Base-by-base conservation (phyloP, 2,888 invertebrate genomes). In the Zhengitettix transpicula region DNA sequence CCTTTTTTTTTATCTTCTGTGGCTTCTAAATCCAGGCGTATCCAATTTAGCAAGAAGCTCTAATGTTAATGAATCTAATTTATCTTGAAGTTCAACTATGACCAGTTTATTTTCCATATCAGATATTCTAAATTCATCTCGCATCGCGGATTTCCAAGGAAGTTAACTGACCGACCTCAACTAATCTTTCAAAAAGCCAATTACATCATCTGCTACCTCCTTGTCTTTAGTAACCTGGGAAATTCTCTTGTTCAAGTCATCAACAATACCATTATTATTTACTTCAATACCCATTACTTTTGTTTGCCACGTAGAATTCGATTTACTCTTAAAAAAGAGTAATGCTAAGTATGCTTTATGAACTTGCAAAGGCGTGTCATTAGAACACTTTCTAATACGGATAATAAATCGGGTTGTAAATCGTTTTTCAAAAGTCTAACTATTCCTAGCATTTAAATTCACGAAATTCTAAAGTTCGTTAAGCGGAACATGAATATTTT, bases 31-130 rank as follows among this genome's bases (percentile, higher is more conserved):
- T 58, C 54, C 10, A 51, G 40, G 10, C 42, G 42, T 1, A 58
- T 17, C n/a, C n/a, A n/a, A n/a, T 14, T 55, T 42, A 7, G 28
- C 14, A 12, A 62, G n/a, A 28, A 61, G 42, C 41, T 62, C 62
- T 16, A 60, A 40, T 28, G 58, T 55, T n/a, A 62, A 28, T 12
- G 54, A 47, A 54, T 62, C 60, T 10, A 60, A 16, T 14, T 60
- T 61, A 17, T 64, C 62, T n/a, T 64, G 60, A n/a, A 62, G 51
- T 9, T 62, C 62, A 10, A 59, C 62, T 54, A 64, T 58, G 1
- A 61, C 58, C 11, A 62, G n/a, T 28, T 61, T 56, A 11, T 61
- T 42, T 15, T 64, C 64, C 40, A 62, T 40, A 47, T 64, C 59
- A 12, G 57, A 57, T 10, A 62, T 53, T 42, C 57, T 55, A 41